These are phyloP conservation scores for Syndactyla subalaris DNA, from an alignment of 2,797 vertebrate genomes.

Conservation along the genomic window DNA sequence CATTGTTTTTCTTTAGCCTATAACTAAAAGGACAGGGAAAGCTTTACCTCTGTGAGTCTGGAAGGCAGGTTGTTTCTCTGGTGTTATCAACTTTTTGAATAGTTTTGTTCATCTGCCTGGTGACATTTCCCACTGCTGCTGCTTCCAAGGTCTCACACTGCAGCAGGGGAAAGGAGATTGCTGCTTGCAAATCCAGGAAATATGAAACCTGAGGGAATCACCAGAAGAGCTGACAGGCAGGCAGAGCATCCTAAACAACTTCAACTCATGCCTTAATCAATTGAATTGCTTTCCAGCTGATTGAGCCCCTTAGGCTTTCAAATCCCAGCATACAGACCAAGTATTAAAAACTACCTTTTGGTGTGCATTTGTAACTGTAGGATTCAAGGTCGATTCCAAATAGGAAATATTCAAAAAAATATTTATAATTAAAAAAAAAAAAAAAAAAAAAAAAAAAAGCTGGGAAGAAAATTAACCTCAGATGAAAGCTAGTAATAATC, in stretches of 20 bases:
- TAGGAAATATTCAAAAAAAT: conserved; percentile 5
- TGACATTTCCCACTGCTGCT: background rate
- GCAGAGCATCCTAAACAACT: conserved; percentile 23
- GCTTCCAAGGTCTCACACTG: background rate
- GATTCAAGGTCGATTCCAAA: conserved; percentile 45
- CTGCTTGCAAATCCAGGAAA: background rate
- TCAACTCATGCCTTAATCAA: conserved; percentile 23
- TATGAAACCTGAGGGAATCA: background rate
- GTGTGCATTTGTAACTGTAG: background rate
- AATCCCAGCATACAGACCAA: background rate
- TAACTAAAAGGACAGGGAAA: background rate
- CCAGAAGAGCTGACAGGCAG: background rate
- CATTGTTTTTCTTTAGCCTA: background rate
- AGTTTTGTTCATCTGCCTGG: background rate
- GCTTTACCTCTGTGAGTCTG: background rate
- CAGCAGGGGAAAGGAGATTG: background rate
- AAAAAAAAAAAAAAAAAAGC: background rate
- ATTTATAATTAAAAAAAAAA: background rate
- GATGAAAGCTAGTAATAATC: conserved; percentile 48
- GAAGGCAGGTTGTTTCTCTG: background rate
- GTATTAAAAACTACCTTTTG: background rate
- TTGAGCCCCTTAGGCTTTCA: background rate
- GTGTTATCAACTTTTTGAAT: background rate
- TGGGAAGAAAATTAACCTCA: conserved; percentile 43
- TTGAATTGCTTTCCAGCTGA: conserved; percentile 21